Evolutionary conservation across 2,113 vertebrate genomes (phyloP), one percentile per base, ranked within the genome.

Genomic region (Sinocyclocheilus anshuiensis): DNA sequence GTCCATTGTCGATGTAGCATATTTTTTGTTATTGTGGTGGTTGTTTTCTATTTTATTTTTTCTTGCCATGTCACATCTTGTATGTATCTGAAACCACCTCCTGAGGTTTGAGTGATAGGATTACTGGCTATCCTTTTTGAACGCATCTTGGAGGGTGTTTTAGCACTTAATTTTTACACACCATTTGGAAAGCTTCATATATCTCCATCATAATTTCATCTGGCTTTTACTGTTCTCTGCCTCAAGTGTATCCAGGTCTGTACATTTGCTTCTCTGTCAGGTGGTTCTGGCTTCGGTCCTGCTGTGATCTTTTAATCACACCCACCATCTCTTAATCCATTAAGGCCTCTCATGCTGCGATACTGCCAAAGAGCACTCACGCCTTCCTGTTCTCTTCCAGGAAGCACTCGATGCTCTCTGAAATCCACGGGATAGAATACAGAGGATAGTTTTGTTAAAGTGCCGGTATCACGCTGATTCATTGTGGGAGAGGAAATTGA

Each of bases 251-350:
- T 48, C 42, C 24, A 83, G 39, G 42, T 36, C 65, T 71, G 61
- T 36, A 2, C 24, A 18, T 33, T 53, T 3, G 3, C 53, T 83
- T 83, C 63, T 42, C 6, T 20, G 45, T 83, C 65, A 83, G 81
- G 26, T 83, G 65, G 26, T 71, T 83, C 24, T 55, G 29, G 29
- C 65, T 71, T 69, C 29, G 0, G 26, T 69, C 63, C 65, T 71
- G 65, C 65, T 53, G 81, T 83, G 81, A 83, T 83, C 79, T 81
- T 67, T 81, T 81, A 81, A 81, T 81, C 59, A 81, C 79, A 81
- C 57, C 59, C 36, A 20, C 79, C 59, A 63, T 67, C 81, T 83
- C 81, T 83, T 83, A 83, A 83, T 83, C 45, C 81, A 55, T 83
- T 83, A 83, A 83, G 61, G 63, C 26, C 81, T 83, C 16, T 71